A percentile compares a stretch with the other conserved stretches of the same genome.
These are phyloP conservation scores for Sparidentex hasta DNA, from an alignment of 2,797 vertebrate genomes.

Conservation along the genomic window DNA sequence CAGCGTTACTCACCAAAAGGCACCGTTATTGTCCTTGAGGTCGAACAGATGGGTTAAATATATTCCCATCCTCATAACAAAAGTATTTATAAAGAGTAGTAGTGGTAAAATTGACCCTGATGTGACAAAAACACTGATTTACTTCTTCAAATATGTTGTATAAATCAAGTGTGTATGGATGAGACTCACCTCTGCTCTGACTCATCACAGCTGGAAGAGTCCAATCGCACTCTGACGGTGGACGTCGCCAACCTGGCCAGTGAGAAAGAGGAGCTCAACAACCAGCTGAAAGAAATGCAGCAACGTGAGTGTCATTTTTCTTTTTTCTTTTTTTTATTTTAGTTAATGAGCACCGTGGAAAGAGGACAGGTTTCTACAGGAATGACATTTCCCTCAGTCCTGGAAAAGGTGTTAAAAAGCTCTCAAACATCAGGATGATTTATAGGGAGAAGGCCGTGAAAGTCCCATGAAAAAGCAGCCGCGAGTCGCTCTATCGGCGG, in stretches of 20 bases:
- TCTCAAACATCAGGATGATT: conserved; percentile 15
- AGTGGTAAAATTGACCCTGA: background rate
- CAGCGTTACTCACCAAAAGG: background rate
- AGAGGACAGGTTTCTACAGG: background rate
- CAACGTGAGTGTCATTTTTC: conserved; percentile 88
- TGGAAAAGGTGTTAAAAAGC: conserved; percentile 39
- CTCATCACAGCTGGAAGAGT: conserved; percentile 92
- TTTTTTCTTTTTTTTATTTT: background rate
- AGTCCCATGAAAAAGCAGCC: conserved; percentile 8
- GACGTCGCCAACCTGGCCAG: conserved; percentile 96
- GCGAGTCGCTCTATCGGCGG: conserved; percentile 11
- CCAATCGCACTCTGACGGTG: conserved; percentile 95
- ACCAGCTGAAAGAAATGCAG: conserved; percentile 92
- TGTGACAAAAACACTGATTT: background rate
- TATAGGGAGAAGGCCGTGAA: conserved; percentile 10
- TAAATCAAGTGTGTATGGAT: background rate
- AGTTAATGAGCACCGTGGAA: conserved; percentile 14
- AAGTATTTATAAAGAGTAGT: background rate
- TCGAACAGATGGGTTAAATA: background rate
- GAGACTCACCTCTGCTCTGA: conserved; percentile 14
- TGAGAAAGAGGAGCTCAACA: conserved; percentile 98
- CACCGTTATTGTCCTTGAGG: no score
- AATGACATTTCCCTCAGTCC: conserved; percentile 23
- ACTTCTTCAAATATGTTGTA: background rate
- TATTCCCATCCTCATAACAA: background rate